Evolutionary conservation across 2,888 invertebrate species (phyloP).

Genomic region (Epiblema foenella): DNA sequence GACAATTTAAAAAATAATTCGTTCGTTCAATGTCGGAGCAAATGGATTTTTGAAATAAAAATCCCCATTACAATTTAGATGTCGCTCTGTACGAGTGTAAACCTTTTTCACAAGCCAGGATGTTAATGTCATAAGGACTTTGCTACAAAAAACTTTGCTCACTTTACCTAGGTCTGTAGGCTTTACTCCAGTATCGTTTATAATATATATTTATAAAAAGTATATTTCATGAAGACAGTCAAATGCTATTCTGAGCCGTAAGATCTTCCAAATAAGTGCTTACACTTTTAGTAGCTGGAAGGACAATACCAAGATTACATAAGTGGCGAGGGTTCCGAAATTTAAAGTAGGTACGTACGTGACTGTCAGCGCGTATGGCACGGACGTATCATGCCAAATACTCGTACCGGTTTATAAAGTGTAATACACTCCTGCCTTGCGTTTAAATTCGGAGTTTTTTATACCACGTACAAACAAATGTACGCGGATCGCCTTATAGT

Average conservation of each 20-base stretch:
- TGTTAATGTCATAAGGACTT: background rate
- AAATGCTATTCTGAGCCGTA: background rate
- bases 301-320: constrained; percentile 33
- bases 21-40: constrained; percentile 19
- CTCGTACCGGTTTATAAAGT: constrained; percentile 17
- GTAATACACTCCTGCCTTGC: background rate
- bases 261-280: background rate
- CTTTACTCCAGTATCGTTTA: background rate
- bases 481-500: no score
- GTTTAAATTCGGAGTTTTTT: constrained; percentile 8
- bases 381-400: constrained; percentile 21
- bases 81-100: constrained; percentile 6
- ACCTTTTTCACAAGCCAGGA: background rate
- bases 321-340: constrained; percentile 41
- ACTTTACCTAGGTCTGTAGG: background rate
- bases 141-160: background rate
- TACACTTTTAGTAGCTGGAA: constrained; percentile 9
- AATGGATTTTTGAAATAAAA: constrained; percentile 42
- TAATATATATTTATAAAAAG: background rate
- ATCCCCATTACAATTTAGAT: constrained; percentile 29
- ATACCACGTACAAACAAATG: background rate
- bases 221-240: background rate
- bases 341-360: constrained; percentile 49
- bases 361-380: constrained; percentile 49
- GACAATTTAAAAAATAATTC: constrained; percentile 20